Evolutionary conservation across 2,113 vertebrate genomes (phyloP), one percentile per base, ranked within the genome.

Genomic region (Phocoena phocoena): DNA sequence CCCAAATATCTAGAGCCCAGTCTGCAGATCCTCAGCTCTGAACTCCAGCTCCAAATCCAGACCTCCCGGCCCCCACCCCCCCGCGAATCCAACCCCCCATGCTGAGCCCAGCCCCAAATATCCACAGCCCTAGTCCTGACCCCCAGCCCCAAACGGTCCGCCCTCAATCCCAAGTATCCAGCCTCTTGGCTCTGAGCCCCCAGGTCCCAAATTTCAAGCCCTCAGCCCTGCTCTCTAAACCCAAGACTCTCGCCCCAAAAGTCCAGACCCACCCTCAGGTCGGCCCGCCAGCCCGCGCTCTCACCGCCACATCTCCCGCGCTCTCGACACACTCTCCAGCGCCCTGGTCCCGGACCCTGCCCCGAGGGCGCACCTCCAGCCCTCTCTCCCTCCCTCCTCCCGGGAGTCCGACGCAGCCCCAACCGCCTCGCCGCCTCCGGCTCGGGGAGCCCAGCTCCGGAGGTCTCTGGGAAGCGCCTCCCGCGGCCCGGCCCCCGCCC

Each of bases 381-480:
- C 33, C 53, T 20, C 36, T 44, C 18, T 36, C 38, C 33, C 26
- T 7, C 74, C 67, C 58, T 0, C 58, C 20, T 38, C 36, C 70
- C 74, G 9, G 6, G 33, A 94, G 70, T 58, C 41, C 21, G 83
- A 55, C 8, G 21, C 92, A 23, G 44, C 36, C 76, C 67, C 77
- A 36, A 10, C 89, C 31, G 58, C 58, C 79, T 33, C 89, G 31
- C 31, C 3, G n/a, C 23, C 93, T 26, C 15, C 11, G 36, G 36
- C 63, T 17, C 18, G 1, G 2, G 67, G 67, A 47, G 58, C 47
- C 41, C 0, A 0, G 47, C 50, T 20, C 76, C 12, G 0, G 1
- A 6, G 92, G 84, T 86, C 97, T 74, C 81, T 9, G 14, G 76
- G 84, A 89, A 88, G 88, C 96, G 33, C 85, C 84, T 44, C 84